phyloP scores from a whole-genome alignment of 92 coral and sea anemone species.

The Porites cylindrica region DNA sequence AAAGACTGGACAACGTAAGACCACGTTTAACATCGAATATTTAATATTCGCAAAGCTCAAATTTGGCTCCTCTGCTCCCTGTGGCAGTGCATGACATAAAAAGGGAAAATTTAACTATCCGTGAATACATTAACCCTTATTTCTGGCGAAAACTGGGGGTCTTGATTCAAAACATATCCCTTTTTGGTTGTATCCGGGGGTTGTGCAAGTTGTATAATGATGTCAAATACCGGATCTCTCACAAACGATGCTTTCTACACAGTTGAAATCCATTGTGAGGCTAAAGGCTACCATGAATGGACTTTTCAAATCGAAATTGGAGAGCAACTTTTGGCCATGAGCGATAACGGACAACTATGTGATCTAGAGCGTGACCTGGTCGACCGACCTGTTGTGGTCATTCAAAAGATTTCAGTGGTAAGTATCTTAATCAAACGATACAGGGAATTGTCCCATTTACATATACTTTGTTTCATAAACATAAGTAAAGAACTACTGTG shows the following conservation, averaged over 20 bases:
- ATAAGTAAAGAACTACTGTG: background rate
- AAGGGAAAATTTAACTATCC: no score
- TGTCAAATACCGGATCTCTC: constrained; percentile 8
- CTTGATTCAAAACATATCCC: no score
- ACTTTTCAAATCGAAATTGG: constrained; percentile 31
- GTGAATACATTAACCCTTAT: no score
- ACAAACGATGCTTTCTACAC: background rate
- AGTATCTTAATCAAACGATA: background rate
- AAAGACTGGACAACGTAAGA: no score
- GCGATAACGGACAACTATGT: constrained; percentile 46
- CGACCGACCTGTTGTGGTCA: constrained; percentile 33
- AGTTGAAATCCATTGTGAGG: constrained; percentile 15
- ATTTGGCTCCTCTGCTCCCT: no score
- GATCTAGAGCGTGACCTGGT: constrained; percentile 42
- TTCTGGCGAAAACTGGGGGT: no score
- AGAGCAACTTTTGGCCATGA: constrained; percentile 41
- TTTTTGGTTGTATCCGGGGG: background rate
- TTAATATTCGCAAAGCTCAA: no score
- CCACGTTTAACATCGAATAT: no score
- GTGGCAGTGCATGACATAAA: no score
- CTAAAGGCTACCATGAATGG: constrained; percentile 30
- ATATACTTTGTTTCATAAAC: constrained; percentile 6
- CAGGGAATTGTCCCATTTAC: constrained; percentile 1
- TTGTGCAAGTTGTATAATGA: constrained; percentile 13
- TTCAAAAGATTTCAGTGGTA: constrained; percentile 17